Evolutionary conservation across 2,113 vertebrate genomes (phyloP).

Genomic region (Cephalopholis sonnerati): DNA sequence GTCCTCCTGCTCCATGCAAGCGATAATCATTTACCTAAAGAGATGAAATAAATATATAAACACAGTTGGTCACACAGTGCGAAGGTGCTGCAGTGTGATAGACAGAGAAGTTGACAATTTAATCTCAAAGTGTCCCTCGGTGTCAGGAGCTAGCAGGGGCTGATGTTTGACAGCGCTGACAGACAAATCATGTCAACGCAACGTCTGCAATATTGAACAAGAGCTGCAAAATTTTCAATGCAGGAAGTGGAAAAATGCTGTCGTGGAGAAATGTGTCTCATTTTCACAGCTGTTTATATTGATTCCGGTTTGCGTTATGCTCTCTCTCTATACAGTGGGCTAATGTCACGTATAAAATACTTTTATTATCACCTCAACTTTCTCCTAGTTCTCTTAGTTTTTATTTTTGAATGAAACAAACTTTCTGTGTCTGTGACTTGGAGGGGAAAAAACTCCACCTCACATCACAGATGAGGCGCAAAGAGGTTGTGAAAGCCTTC

Average conservation of each 20-base stretch:
- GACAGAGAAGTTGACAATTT: conserved; percentile 61
- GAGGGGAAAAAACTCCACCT: conserved; percentile 18
- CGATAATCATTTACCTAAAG: conserved; percentile 48
- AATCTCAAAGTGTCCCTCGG: conserved; percentile 58
- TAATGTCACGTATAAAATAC: conserved; percentile 33
- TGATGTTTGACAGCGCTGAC: conserved; percentile 65
- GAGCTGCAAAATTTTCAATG: conserved; percentile 20
- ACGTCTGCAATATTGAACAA: conserved; percentile 64
- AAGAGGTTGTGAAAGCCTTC: conserved; percentile 77
- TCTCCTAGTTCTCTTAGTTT: conserved; percentile 46
- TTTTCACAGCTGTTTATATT: conserved; percentile 47
- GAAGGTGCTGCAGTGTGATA: conserved; percentile 20
- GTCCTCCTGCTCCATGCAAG: background rate
- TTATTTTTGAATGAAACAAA: conserved; percentile 65
- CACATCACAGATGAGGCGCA: conserved; percentile 69
- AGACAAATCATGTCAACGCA: conserved; percentile 66
- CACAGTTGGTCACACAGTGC: background rate
- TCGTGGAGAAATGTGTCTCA: conserved; percentile 18
- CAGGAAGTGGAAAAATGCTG: conserved; percentile 49
- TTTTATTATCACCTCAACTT: conserved; percentile 66
- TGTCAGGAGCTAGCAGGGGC: conserved; percentile 56
- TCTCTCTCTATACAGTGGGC: conserved; percentile 12
- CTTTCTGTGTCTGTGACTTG: conserved; percentile 61
- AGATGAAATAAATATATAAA: conserved; percentile 1
- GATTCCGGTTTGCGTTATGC: conserved; percentile 16